Conservation (phyloP, 1,140 invertebrate species). For the Kradibia gibbosae region DNA sequence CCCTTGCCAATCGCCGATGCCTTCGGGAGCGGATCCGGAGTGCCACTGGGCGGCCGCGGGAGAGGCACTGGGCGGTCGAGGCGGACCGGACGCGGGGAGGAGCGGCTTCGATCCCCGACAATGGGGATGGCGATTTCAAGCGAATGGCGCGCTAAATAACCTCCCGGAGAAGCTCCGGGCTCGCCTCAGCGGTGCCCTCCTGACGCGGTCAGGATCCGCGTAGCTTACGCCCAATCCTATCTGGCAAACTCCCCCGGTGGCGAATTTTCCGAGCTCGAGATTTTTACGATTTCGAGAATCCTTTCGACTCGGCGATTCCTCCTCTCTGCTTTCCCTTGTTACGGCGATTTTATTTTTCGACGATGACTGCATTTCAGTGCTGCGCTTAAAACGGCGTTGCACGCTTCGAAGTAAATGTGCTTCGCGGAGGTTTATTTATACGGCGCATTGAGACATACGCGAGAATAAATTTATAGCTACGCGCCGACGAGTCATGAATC, state of each 20-base stretch:
- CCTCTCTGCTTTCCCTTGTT: background rate
- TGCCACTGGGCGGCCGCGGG: background rate
- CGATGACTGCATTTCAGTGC: background rate
- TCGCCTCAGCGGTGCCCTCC: constrained; percentile 10
- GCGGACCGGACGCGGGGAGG: background rate
- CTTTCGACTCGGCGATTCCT: background rate
- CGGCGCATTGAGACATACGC: background rate
- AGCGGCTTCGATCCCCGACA: constrained; percentile 41
- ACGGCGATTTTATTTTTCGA: constrained; percentile 1
- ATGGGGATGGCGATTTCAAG: constrained; percentile 49
- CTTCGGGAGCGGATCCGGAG: background rate
- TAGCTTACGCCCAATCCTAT: constrained; percentile 9
- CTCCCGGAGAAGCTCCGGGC: constrained; percentile 23
- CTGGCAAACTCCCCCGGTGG: background rate
- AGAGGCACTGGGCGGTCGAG: background rate
- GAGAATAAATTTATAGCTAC: background rate
- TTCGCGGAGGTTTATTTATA: background rate
- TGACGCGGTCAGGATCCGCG: constrained; percentile 30
- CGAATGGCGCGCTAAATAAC: constrained; percentile 47
- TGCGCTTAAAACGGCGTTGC: background rate
- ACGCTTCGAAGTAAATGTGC: background rate
- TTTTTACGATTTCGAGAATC: constrained; percentile 25
- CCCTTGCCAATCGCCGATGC: constrained; percentile 36
- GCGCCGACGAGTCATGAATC: background rate
- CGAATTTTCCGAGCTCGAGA: constrained; percentile 29